Evolutionary conservation across 2,888 invertebrate species (phyloP), one percentile per base, ranked within the genome.

Genomic region (Aleiodes testaceus): DNA sequence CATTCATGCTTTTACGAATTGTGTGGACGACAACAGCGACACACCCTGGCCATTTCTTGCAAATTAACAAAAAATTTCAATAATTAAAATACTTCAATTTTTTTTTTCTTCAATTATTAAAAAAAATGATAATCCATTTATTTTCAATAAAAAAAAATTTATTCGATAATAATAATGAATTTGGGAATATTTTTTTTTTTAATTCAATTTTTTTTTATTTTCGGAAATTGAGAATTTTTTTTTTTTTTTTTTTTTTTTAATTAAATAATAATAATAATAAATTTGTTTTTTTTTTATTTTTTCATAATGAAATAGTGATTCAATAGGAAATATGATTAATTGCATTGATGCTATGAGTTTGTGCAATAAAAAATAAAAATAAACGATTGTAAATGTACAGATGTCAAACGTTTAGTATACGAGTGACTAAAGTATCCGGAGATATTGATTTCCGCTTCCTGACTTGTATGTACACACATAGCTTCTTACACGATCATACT

Each of bases 1-100:
- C 84, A 84, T 84, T 84, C 84, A 84, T 84, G 82, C 78, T 83
- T 84, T 82, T 78, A 66, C 74, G 72, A 76, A 74, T 36, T 36
- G 36, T 36, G 36, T 49, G 71, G 45, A 65, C 79, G 77, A 79
- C 74, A 72, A 77, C 74, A 78, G 78, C 77, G 79, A 76, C 79
- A 76, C 76, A 75, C 76, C 73, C 74, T 73, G 64, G 68, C 71
- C 64, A 70, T 63, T 65, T 44, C 42, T 70, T 67, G 66, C 68
- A 50, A 26, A 26, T 2, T 26, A 74, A 63, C 71, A 55, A 59
- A 44, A 66, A 44, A 65, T 49, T 11, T 6, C 36, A 36, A 36
- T 36, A 36, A 36, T 36, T 9, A 36, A 9, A 36, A 9, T 36
- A 0, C 4, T 36, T 36, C 36, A 36, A 26, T 26, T 26, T 26